Percentiles rank a stretch among this genome's conserved stretches.
Conservation (phyloP, 2,113 vertebrate genomes). For the Theristicus caerulescens region DNA sequence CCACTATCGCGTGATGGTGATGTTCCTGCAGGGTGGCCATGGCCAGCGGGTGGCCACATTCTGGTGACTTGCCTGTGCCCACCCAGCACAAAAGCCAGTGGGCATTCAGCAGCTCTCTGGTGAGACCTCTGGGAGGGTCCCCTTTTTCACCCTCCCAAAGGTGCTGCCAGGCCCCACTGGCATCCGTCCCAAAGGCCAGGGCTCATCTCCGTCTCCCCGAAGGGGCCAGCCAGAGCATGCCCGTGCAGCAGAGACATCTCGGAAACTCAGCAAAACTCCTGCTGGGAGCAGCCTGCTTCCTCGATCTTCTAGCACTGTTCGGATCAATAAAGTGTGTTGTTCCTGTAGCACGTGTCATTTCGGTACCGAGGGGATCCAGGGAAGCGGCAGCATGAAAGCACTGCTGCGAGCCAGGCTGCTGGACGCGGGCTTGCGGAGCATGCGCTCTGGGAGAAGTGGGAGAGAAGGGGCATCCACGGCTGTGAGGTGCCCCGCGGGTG, state of each 20-base stretch:
- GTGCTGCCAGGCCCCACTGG: neutral
- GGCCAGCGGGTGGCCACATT: too few relatives aligned
- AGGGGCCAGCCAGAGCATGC: too few relatives aligned
- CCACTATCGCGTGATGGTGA: too few relatives aligned
- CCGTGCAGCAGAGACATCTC: neutral
- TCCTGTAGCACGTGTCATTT: neutral
- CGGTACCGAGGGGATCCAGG: neutral
- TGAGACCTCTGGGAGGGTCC: too few relatives aligned
- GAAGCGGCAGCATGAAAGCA: neutral
- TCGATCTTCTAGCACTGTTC: neutral
- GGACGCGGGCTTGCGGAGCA: too few relatives aligned
- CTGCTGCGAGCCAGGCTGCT: neutral
- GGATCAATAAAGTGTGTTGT: neutral
- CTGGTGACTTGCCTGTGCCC: neutral
- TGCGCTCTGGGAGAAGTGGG: neutral
- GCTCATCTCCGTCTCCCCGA: too few relatives aligned
- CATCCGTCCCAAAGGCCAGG: neutral
- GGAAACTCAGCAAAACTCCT: neutral
- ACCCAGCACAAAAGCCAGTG: neutral
- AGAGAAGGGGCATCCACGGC: neutral
- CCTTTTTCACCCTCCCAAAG: neutral
- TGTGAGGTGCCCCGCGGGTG: neutral
- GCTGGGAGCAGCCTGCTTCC: neutral
- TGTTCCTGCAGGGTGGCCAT: neutral
- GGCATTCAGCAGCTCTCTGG: too few relatives aligned